A percentile compares a stretch with the other conserved stretches of the same genome.
Conservation (phyloP, 1,140 invertebrate species). For the Daktulosphaira vitifoliae region DNA sequence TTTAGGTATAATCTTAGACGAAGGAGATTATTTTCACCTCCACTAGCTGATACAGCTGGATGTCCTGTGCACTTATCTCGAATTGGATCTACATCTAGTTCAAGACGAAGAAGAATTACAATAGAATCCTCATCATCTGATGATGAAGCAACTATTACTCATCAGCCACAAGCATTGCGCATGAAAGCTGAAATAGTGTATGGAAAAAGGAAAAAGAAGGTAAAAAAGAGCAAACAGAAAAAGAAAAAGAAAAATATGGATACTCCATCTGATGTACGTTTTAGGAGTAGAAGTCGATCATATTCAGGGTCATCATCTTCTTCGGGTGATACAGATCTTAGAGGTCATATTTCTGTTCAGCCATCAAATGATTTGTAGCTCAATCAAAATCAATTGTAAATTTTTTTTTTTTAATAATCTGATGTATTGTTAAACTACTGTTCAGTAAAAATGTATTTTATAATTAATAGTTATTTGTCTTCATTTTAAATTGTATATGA, state of each 20-base stretch:
- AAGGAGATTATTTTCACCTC: not conserved
- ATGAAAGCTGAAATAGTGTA: not conserved
- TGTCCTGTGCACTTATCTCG: not conserved
- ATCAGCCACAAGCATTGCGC: not conserved
- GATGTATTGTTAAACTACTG: too few relatives aligned
- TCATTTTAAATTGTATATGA: too few relatives aligned
- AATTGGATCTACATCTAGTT: not conserved
- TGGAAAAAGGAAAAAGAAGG: not conserved
- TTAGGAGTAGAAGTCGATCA: not conserved
- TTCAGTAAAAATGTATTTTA: too few relatives aligned
- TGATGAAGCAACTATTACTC: slow-evolving; percentile 1
- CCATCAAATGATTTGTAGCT: too few relatives aligned
- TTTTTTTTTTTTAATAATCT: too few relatives aligned
- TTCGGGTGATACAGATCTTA: not conserved
- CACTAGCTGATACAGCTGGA: not conserved
- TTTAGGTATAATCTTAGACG: slow-evolving; percentile 13
- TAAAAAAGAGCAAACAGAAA: not conserved
- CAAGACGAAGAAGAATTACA: not conserved
- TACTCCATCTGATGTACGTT: not conserved
- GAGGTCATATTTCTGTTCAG: too few relatives aligned
- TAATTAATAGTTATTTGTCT: too few relatives aligned
- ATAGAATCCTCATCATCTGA: not conserved
- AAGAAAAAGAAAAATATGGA: not conserved
- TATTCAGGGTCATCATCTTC: not conserved
- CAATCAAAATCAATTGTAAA: too few relatives aligned